Conservation (phyloP, 2,113 vertebrate species). For the Aldabrachelys gigantea region DNA sequence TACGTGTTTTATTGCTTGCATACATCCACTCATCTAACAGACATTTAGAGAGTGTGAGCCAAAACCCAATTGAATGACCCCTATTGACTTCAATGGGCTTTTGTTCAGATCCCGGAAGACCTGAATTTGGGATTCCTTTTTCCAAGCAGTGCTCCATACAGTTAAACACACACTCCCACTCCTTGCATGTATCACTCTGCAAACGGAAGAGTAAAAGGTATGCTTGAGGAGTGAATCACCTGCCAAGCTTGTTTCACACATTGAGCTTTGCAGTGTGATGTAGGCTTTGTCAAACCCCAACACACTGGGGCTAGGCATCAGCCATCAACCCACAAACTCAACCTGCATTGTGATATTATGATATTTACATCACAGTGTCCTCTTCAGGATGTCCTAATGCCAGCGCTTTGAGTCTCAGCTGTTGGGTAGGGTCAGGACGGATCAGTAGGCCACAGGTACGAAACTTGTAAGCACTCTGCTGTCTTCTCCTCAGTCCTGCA, state of each 20-base stretch:
- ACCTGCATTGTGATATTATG: background rate
- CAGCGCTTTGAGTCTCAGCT: background rate
- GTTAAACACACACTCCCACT: background rate
- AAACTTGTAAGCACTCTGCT: background rate
- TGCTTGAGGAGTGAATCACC: background rate
- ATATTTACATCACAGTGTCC: background rate
- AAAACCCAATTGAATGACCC: background rate
- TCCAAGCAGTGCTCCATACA: background rate
- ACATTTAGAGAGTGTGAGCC: background rate
- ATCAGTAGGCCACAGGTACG: background rate
- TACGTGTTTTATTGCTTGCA: background rate
- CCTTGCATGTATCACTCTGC: background rate
- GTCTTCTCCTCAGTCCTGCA: background rate
- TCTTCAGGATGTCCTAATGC: background rate
- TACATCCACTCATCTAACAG: background rate
- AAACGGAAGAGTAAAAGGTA: background rate
- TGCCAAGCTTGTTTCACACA: background rate
- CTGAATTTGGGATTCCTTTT: background rate
- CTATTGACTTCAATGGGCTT: background rate
- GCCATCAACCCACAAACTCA: background rate
- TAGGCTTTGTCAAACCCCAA: background rate
- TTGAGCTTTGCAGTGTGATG: background rate
- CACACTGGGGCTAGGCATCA: background rate
- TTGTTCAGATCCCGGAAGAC: background rate
- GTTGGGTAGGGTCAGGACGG: background rate